phyloP scores from a whole-genome alignment of 2,888 invertebrate genomes.

The Cryptocephalus moraei region DNA sequence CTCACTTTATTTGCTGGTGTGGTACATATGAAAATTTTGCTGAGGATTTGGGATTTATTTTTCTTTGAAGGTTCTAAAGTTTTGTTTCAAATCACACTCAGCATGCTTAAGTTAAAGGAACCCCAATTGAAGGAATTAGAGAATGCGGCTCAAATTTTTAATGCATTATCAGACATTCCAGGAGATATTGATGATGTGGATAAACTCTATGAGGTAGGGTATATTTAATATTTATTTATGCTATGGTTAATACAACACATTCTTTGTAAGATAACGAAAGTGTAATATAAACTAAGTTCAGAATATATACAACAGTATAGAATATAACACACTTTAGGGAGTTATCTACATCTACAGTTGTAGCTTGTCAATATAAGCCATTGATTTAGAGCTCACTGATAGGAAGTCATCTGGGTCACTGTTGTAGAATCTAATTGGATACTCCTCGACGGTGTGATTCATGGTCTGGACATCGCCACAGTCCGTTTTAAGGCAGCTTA shows the following conservation, averaged over 20 bases:
- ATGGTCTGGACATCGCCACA: too few relatives aligned
- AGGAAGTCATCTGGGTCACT: too few relatives aligned
- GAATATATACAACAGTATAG: background rate
- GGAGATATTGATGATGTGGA: slow-evolving; percentile 89
- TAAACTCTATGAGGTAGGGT: slow-evolving; percentile 63
- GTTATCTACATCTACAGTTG: too few relatives aligned
- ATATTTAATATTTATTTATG: background rate
- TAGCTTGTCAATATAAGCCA: too few relatives aligned
- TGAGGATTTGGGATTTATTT: slow-evolving; percentile 94
- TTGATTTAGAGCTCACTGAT: too few relatives aligned
- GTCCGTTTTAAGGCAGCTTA: too few relatives aligned
- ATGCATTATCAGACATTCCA: slow-evolving; percentile 91
- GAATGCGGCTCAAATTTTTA: slow-evolving; percentile 97
- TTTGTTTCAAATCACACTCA: slow-evolving; percentile 87
- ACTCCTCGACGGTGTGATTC: too few relatives aligned
- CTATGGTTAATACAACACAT: too few relatives aligned
- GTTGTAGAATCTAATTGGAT: too few relatives aligned
- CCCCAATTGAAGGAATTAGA: slow-evolving; percentile 73
- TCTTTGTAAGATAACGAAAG: too few relatives aligned
- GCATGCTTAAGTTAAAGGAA: slow-evolving; percentile 87
- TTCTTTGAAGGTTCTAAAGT: slow-evolving; percentile 93
- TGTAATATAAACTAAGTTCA: too few relatives aligned
- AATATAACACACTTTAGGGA: too few relatives aligned
- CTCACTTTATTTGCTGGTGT: slow-evolving; percentile 93
- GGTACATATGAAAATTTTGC: slow-evolving; percentile 88